phyloP scores from a whole-genome alignment of 2,113 vertebrate genomes.

The Leucoraja erinaceus region DNA sequence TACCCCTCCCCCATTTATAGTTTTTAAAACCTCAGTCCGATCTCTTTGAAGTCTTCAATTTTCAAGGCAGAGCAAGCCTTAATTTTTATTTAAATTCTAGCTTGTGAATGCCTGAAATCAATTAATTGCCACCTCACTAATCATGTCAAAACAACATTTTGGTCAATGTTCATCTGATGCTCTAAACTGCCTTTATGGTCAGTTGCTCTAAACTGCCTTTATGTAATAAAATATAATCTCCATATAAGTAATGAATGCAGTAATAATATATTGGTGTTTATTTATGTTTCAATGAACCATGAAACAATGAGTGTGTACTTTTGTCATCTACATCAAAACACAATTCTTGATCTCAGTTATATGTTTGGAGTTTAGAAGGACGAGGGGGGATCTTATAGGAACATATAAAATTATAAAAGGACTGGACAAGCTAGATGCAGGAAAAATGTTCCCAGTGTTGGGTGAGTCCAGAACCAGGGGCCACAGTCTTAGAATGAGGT shows the following conservation, averaged over 20 bases:
- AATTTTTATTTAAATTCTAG: neutral
- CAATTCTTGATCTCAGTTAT: neutral
- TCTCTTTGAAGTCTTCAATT: neutral
- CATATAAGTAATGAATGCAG: neutral
- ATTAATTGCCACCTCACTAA: neutral
- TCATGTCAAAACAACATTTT: neutral
- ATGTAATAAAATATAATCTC: neutral
- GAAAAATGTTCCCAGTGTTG: too few relatives aligned
- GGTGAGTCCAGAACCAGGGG: too few relatives aligned
- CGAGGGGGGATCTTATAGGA: too few relatives aligned
- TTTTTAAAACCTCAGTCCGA: neutral
- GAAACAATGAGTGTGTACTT: neutral
- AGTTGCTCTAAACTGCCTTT: neutral
- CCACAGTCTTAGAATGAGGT: too few relatives aligned
- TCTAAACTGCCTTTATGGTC: neutral
- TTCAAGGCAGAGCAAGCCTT: neutral
- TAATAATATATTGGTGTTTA: neutral
- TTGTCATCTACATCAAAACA: neutral
- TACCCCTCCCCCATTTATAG: neutral
- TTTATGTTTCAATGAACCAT: neutral
- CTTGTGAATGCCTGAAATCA: neutral
- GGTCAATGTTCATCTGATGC: neutral
- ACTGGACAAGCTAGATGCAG: too few relatives aligned
- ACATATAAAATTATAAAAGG: too few relatives aligned
- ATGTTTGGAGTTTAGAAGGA: too few relatives aligned